Evolutionary conservation across 2,797 vertebrate genomes (phyloP).

Genomic region (Diceros bicornis): DNA sequence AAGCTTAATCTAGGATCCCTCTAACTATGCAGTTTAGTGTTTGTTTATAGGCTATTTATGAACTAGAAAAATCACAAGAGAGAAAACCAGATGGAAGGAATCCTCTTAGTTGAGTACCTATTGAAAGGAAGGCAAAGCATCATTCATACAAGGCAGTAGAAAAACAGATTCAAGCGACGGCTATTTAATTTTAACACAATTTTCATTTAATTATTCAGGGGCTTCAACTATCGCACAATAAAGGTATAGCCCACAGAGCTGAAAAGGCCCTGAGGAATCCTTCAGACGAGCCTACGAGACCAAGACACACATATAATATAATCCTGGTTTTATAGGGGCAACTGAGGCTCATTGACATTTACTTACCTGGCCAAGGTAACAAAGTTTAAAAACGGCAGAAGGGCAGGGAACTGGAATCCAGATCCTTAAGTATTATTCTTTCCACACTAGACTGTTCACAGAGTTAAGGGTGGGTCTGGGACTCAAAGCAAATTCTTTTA

Average conservation of each 20-base stretch:
- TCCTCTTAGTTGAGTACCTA: not conserved
- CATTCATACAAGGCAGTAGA: not conserved
- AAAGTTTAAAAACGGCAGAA: not conserved
- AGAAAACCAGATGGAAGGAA: not conserved
- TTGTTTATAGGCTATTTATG: not conserved
- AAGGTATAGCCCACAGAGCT: not conserved
- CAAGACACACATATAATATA: not conserved
- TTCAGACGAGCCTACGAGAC: not conserved
- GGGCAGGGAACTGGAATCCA: not conserved
- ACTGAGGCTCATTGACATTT: not conserved
- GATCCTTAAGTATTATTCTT: not conserved
- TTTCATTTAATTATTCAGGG: not conserved
- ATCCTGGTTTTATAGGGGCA: slow-evolving; percentile 34
- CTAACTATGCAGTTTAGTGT: not conserved
- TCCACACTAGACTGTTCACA: not conserved
- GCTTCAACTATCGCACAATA: not conserved
- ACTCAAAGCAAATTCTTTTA: not conserved
- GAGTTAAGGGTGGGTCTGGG: not conserved
- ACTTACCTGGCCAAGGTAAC: slow-evolving; percentile 36
- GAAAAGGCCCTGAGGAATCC: not conserved
- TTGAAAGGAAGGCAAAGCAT: not conserved
- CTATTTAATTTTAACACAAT: not conserved
- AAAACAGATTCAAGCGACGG: not conserved
- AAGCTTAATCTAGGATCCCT: not conserved
- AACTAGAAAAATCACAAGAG: not conserved